Base-by-base conservation (phyloP, 2,888 invertebrate species). In the Xanthorhoe designata region DNA sequence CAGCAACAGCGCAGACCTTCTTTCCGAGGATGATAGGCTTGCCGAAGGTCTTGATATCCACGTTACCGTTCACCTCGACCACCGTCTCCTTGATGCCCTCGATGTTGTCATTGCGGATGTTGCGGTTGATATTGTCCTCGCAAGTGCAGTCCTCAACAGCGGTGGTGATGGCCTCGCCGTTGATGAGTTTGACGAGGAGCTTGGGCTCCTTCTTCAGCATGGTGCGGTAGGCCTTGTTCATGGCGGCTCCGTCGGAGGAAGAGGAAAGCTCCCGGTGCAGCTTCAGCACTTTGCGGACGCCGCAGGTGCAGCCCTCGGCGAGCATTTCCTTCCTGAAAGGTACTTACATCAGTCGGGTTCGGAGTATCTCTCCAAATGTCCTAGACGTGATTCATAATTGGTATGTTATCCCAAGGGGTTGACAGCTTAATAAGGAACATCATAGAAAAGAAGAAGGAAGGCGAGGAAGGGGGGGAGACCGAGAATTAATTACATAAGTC, bases 271-370 rank as follows among this genome's bases (percentile, higher is more conserved):
- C 86, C 0, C 86, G 83, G n/a, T 87, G 81, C 51, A 82, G 81
- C 19, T 84, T 84, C 0, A 87, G 62, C 17, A 71, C 79, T 57
- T 83, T 85, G 32, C 87, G 85, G 4, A 82, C 59, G 0, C 87
- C 84, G 72, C 93, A 93, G 0, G 86, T 88, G 78, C 93, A 94
- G 0, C 76, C 71, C 17, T 82, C 84, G 6, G 92, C 64, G 0
- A 86, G 86, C 19, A 82, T 75, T 58, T 87, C 87, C 29, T 86
- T 83, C n/a, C 87, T 87, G 79, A 9, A 29, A 64, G 52, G 5
- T 53, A 61, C 58, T 66, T 61, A 42, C 57, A 54, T 29, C 3
- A 42, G n/a, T 29, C 8, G 42, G 55, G 42, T 15, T 17, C 47
- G 13, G 13, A 42, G 24, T 45, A 17, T 17, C 8, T 6, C 15